Evolutionary conservation across 2,797 vertebrate species (phyloP).

Genomic region (Fringilla coelebs): DNA sequence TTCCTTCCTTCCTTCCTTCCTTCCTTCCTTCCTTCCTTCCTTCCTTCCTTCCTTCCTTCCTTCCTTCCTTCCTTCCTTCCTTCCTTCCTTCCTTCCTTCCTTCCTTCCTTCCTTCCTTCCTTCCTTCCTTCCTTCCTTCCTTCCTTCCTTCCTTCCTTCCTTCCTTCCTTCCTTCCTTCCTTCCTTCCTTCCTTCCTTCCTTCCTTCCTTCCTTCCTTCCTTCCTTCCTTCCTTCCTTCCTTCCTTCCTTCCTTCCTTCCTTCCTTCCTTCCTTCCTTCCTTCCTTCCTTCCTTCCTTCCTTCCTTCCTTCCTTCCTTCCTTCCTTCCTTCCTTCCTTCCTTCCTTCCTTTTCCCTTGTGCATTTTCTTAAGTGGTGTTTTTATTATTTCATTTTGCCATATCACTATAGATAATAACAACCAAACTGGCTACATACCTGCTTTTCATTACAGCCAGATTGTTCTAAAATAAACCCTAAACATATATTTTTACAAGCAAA

Average conservation of each 20-base stretch:
- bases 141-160: not conserved
- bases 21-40: not conserved
- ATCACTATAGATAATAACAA: not conserved
- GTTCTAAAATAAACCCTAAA: not conserved
- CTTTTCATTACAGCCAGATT: not conserved
- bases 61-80: not conserved
- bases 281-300: not conserved
- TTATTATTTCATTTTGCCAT: not conserved
- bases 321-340: not conserved
- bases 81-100: not conserved
- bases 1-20: not conserved
- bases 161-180: no score
- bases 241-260: not conserved
- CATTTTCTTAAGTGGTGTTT: not conserved
- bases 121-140: not conserved
- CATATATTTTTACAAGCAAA: not conserved
- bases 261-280: not conserved
- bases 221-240: no score
- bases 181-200: not conserved
- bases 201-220: not conserved
- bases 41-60: no score
- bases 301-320: no score
- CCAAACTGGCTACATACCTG: fast-evolving
- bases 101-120: no score
- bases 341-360: not conserved